These are phyloP conservation scores for Erinaceus europaeus DNA, from an alignment of 2,113 vertebrate species.

Conservation along the genomic window DNA sequence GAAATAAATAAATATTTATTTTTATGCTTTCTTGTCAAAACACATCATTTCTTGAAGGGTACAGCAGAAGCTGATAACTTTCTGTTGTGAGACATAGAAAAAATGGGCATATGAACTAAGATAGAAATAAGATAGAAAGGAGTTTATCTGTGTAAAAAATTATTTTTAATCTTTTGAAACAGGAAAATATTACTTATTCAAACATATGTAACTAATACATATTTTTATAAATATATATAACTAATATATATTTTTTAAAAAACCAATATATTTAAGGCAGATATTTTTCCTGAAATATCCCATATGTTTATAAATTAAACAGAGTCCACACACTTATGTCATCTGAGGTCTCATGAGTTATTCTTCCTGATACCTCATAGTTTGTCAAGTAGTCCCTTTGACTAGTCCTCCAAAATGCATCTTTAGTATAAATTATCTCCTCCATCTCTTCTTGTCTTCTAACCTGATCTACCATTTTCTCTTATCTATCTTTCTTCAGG, in stretches of 20 bases:
- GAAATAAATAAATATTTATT: background rate
- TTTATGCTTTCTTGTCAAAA: background rate
- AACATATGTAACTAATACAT: too few species aligned
- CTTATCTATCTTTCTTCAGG: background rate
- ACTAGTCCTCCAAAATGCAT: background rate
- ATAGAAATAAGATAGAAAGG: background rate
- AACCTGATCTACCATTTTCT: background rate
- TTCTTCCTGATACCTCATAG: background rate
- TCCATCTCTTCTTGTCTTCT: background rate
- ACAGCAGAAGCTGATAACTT: background rate
- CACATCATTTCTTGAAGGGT: background rate
- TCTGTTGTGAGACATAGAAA: background rate
- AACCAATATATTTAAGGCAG: background rate
- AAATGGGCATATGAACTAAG: background rate
- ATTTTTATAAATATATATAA: too few species aligned
- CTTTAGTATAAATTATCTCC: background rate
- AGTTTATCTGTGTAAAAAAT: background rate
- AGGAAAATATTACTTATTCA: background rate
- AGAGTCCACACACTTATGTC: background rate
- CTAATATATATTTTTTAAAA: background rate
- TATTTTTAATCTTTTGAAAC: background rate
- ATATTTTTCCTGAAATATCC: background rate
- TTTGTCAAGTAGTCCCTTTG: background rate
- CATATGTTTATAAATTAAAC: background rate
- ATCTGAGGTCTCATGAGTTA: background rate